phyloP scores from a whole-genome alignment of 2,113 vertebrate genomes.

The Hippocampus comes region DNA sequence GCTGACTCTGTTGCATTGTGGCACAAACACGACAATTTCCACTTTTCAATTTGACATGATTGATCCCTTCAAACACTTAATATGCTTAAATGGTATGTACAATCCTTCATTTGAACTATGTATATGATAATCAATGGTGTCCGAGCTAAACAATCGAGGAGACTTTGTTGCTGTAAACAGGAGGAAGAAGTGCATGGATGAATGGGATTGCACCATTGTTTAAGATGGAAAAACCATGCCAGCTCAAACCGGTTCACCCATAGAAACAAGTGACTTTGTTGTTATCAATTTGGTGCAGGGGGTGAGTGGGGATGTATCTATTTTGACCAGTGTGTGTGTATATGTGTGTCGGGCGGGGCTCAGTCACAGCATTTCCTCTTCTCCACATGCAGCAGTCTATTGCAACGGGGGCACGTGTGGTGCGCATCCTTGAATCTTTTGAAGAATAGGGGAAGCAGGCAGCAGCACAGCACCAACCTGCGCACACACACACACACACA shows the following conservation, averaged over 20 bases:
- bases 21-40: background rate
- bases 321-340: slow-evolving; percentile 23
- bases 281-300: background rate
- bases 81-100: slow-evolving; percentile 39
- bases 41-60: slow-evolving; percentile 7
- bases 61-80: slow-evolving; percentile 9
- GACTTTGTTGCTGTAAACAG: background rate
- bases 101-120: slow-evolving; percentile 48
- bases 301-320: background rate
- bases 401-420: slow-evolving; percentile 73
- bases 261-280: slow-evolving; percentile 29
- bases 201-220: background rate
- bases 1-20: background rate
- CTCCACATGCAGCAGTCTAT: slow-evolving; percentile 65
- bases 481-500: slow-evolving; percentile 13
- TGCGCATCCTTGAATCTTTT: slow-evolving; percentile 73
- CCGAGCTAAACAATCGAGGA: background rate
- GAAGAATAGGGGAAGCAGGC: slow-evolving; percentile 71
- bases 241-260: slow-evolving; percentile 17
- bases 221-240: background rate
- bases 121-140: background rate
- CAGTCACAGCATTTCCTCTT: slow-evolving; percentile 72
- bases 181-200: slow-evolving; percentile 27
- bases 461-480: slow-evolving; percentile 46
- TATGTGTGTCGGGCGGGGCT: slow-evolving; percentile 3